Base-by-base conservation (phyloP, 2,888 invertebrate species). In the Eupithecia insigniata region DNA sequence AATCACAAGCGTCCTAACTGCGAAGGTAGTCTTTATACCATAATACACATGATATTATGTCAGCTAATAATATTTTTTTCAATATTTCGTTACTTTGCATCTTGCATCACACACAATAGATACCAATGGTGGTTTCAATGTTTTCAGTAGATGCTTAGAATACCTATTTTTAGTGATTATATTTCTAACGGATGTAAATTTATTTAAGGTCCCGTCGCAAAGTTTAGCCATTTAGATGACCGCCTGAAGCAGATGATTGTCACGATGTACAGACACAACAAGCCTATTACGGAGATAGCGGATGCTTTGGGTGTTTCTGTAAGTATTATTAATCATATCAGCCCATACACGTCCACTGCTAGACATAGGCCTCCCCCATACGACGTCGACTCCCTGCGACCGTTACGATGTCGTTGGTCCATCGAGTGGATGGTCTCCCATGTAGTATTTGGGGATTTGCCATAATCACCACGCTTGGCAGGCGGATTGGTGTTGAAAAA, bases 281-380 rank as follows among this genome's bases (percentile, higher is more conserved):
- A 70, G 51, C 73, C 73, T 0, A 73, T 73, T 22, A 73, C 70
- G 14, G 73, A 70, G 51, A 73, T 73, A 30, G 73, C 73, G 3
- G 73, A 73, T 32, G 61, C 67, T 22, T 51, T 73, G n/a, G 73
- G 73, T 68, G 73, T 73, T 67, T 70, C 72, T 61, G 74, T 74
- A 46, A 74, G 71, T 74, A 66, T 69, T 8, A n/a, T n/a, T n/a
- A n/a, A n/a, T n/a, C n/a, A n/a, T n/a, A n/a, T n/a, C n/a, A n/a
- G n/a, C n/a, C n/a, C n/a, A n/a, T n/a, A n/a, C n/a, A n/a, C n/a
- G n/a, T n/a, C n/a, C n/a, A n/a, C n/a, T n/a, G n/a, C n/a, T n/a
- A n/a, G n/a, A n/a, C n/a, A n/a, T n/a, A n/a, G n/a, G n/a, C n/a
- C n/a, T n/a, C n/a, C n/a, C n/a, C n/a, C n/a, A n/a, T n/a, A n/a